Base-by-base conservation (phyloP, 2,888 invertebrate genomes). In the Lysandra bellargus region DNA sequence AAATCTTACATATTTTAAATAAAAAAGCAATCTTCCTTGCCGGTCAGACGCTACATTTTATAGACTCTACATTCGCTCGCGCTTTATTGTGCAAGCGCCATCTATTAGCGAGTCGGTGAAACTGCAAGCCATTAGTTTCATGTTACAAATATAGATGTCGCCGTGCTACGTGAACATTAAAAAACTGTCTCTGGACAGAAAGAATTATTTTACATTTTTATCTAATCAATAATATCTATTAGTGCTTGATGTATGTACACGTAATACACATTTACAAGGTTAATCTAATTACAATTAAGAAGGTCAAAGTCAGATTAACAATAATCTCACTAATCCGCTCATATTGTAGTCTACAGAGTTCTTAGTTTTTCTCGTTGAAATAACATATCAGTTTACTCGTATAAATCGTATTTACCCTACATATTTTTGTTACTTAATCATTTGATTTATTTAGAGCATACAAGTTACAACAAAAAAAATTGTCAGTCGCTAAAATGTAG, bases 91-190 rank as follows among this genome's bases (percentile, higher is more conserved):
- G 17, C 17, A 14, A 69, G 30, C 49, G 30, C 76, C 49, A 53
- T 76, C 44, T 76, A 49, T 76, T 53, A 33, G 3, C 6, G 17
- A 4, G 1, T 57, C 5, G 1, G 53, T 57, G 57, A 76, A 76
- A 14, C 33, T 53, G 17, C 53, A 49, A 49, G 49, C 49, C 23
- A 53, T 33, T 53, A 76, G 76, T 49, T 76, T 75, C 14, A 17
- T 23, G 53, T 75, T 14, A 75, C 23, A 23, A 53, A 17, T 17
- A 30, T 76, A 76, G 76, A 76, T 53, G 76, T 7, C 76, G 76
- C 76, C 53, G 49, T 57, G 4, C 0, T 0, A 23, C 4, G 23
- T 44, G 33, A 53, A 44, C n/a, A 53, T 17, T 6, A 53, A 9
- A 14, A 5, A 69, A 37, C 12, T 12, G 23, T 23, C 23, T 57